Evolutionary conservation across 64 coral and sea anemone genomes (phyloP).

Genomic region (Stylophora pistillata): DNA sequence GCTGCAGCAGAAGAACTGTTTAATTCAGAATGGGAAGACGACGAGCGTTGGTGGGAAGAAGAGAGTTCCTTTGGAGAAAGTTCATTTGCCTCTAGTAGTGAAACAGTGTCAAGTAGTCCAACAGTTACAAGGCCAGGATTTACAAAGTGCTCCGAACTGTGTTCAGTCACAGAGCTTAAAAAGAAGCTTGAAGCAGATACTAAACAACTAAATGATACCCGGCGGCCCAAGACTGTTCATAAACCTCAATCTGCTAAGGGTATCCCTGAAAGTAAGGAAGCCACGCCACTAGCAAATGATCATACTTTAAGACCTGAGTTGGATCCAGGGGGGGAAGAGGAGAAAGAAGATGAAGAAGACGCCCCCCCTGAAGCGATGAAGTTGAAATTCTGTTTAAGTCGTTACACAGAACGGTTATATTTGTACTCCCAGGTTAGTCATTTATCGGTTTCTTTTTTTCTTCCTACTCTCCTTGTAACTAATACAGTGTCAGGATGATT

Average conservation of each 20-base stretch:
- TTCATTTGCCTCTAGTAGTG: slow-evolving; percentile 6
- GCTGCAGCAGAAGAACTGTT: slow-evolving; percentile 55
- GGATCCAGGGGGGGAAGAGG: not conserved
- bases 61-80: not conserved
- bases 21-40: slow-evolving; percentile 35
- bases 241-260: not conserved
- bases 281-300: not conserved
- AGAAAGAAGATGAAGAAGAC: slow-evolving; percentile 4
- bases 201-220: not conserved
- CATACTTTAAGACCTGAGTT: not conserved
- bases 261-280: not conserved
- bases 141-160: slow-evolving; percentile 32
- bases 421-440: slow-evolving; percentile 75
- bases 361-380: slow-evolving; percentile 46
- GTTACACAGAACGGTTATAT: slow-evolving; percentile 91
- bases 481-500: too few relatives aligned
- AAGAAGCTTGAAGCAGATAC: not conserved
- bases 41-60: slow-evolving; percentile 11
- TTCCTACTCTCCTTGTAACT: too few relatives aligned
- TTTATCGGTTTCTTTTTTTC: not conserved
- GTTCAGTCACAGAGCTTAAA: not conserved
- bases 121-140: not conserved
- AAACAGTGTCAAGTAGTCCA: slow-evolving; percentile 22
- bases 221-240: not conserved
- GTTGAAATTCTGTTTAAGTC: slow-evolving; percentile 84